Conservation (phyloP, 2,113 vertebrate species). For the Spea multiplicata region DNA sequence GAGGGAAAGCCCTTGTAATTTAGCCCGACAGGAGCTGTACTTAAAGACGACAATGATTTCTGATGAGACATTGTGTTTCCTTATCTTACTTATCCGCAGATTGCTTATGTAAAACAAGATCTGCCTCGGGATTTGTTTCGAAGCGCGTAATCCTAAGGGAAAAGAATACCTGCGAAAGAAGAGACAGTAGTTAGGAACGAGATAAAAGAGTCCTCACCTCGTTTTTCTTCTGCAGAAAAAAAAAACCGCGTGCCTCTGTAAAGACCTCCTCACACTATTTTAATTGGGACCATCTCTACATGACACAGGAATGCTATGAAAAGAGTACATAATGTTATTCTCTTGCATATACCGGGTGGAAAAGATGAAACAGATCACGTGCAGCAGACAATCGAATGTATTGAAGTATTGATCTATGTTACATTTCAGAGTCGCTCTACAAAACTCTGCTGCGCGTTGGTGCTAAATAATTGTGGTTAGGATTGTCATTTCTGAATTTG, state of each 20-base stretch:
- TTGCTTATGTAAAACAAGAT: constrained; percentile 56
- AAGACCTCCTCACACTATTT: constrained; percentile 26
- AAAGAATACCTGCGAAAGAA: constrained; percentile 45
- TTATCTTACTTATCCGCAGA: constrained; percentile 51
- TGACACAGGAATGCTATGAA: constrained; percentile 22
- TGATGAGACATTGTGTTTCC: constrained; percentile 18
- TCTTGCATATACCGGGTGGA: constrained; percentile 31
- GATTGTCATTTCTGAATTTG: no score
- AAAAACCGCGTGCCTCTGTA: constrained; percentile 26
- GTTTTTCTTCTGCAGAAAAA: constrained; percentile 43
- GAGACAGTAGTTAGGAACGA: constrained; percentile 50
- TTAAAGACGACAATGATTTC: constrained; percentile 50
- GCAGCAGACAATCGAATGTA: constrained; percentile 28
- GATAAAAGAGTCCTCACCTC: constrained; percentile 51
- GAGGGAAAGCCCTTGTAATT: constrained; percentile 27
- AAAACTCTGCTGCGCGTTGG: background rate
- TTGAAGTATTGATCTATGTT: constrained; percentile 24
- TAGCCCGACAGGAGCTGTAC: constrained; percentile 44
- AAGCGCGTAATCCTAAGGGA: constrained; percentile 51
- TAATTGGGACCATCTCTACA: constrained; percentile 40
- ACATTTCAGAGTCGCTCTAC: background rate
- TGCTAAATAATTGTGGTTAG: background rate
- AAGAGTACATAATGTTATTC: constrained; percentile 40
- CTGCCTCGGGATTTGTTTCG: constrained; percentile 48
- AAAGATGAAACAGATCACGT: constrained; percentile 22